Evolutionary conservation across 2,797 vertebrate genomes (phyloP), one percentile per base, ranked within the genome.

Genomic region (Hylomyscus alleni): DNA sequence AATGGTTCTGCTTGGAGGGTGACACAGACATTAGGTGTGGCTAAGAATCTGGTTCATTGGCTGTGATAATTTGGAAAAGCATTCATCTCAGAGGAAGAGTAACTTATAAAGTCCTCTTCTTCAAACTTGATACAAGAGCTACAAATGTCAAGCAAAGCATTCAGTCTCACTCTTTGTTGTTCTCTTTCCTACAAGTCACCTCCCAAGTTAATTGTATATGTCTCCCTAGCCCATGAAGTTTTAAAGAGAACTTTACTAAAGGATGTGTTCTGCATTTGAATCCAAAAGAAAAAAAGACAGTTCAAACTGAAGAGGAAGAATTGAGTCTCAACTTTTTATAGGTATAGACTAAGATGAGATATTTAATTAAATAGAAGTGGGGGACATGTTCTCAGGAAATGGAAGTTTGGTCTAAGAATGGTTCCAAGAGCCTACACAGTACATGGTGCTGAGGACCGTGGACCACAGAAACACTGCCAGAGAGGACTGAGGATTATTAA

Each of bases 171-270:
- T n/a, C n/a, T n/a, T n/a, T n/a, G n/a, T n/a, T n/a, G n/a, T n/a
- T n/a, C n/a, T n/a, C n/a, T n/a, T n/a, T n/a, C n/a, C n/a, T n/a
- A n/a, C n/a, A n/a, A n/a, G n/a, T n/a, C n/a, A n/a, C n/a, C n/a
- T n/a, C n/a, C n/a, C n/a, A n/a, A n/a, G n/a, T n/a, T n/a, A n/a
- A n/a, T n/a, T n/a, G n/a, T n/a, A n/a, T n/a, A n/a, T n/a, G n/a
- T n/a, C n/a, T n/a, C n/a, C n/a, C n/a, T n/a, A 93, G n/a, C 37
- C 50, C 29, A 91, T n/a, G 15, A 92, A 29, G 2, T 75, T 93
- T 80, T 82, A 2, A 91, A 86, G n/a, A 65, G 12, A 73, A 93
- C 34, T 80, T 96, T 62, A 65, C 17, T 65, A 81, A 52, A 95
- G 72, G 89, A 77, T 22, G 58, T 29, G 56, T 8, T 8, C 54